Evolutionary conservation across 2,888 invertebrate species (phyloP).

Genomic region (Tetrapedia diversipes): DNA sequence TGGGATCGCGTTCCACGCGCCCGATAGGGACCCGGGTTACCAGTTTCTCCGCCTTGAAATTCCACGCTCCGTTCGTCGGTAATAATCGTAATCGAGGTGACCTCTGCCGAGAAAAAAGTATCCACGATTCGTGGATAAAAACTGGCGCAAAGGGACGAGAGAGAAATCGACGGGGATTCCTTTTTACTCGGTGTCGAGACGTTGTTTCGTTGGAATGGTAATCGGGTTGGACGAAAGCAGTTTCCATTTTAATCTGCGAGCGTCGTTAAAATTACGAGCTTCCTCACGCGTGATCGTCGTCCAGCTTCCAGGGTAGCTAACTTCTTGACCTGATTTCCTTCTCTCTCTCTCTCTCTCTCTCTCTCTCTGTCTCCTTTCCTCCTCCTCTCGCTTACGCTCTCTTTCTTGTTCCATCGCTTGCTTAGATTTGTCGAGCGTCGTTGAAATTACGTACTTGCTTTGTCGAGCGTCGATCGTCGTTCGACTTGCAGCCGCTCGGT

Average conservation of each 20-base stretch:
- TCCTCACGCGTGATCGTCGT: conserved; percentile 16
- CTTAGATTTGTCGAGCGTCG: conserved; percentile 16
- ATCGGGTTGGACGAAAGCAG: conserved; percentile 15
- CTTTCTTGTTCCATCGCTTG: not conserved
- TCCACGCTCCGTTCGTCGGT: not conserved
- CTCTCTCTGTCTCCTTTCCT: too few species aligned
- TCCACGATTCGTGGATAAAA: not conserved
- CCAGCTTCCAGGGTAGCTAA: conserved; percentile 1
- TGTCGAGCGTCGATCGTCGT: conserved; percentile 22
- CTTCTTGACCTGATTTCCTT: conserved; percentile 15
- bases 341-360: too few species aligned
- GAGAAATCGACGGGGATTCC: not conserved
- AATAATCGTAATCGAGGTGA: not conserved
- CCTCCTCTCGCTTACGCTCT: too few species aligned
- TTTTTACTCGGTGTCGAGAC: not conserved
- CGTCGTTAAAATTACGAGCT: conserved; percentile 36
- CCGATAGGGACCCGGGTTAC: conserved; percentile 6
- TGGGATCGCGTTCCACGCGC: conserved; percentile 8
- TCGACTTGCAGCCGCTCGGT: conserved; percentile 5
- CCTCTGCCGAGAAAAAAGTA: not conserved
- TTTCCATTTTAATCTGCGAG: conserved; percentile 24
- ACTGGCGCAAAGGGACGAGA: not conserved
- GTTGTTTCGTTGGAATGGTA: not conserved
- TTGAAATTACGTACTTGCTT: conserved; percentile 2
- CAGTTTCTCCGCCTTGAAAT: not conserved